Base-by-base conservation (phyloP, 2,888 invertebrate genomes). In the Caenorhabditis becei region DNA sequence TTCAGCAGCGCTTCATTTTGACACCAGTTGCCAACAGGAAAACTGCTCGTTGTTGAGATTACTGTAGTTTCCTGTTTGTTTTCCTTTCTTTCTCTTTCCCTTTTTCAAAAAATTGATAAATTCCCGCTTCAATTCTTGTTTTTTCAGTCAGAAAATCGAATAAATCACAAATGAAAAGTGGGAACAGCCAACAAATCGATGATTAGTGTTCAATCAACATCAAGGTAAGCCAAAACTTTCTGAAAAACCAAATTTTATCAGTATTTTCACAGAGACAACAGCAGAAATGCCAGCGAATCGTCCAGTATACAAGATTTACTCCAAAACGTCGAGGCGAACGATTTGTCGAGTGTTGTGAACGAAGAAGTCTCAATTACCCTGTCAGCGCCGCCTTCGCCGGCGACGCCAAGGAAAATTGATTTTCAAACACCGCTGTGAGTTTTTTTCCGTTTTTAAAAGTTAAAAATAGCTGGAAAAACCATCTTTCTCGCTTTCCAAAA, bases 291-390 rank as follows among this genome's bases (percentile, higher is more conserved):
- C 20, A 80, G 80, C 63, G 77, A 81, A 56, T 70, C 77, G 23
- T 77, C 77, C 2, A 81, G 80, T 47, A 72, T 81, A 26, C 80
- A 81, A 53, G 80, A 81, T 41, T n/a, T 80, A 2, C 56, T 80
- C 11, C 66, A 72, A 10, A 77, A 77, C 20, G 80, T 81, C 11
- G 80, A 77, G 26, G 77, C 77, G 16, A 81, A 77, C 26, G 80
- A 81, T 77, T 81, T 81, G 51, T 59, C 62, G 26, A 72, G 63
- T 58, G 44, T 24, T 2, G 67, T 81, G 3, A 81, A 81, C 54
- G 80, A 81, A 16, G 80, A 80, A 14, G 77, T 80, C 4, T 66
- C 65, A 11, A 44, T 62, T 10, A 66, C 70, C 10, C 66, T 80
- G 26, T 71, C 75, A 7, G 71, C 77, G 4, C 75, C 74, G 18